phyloP scores from a whole-genome alignment of 2,113 vertebrate species.

The Chaenocephalus aceratus region DNA sequence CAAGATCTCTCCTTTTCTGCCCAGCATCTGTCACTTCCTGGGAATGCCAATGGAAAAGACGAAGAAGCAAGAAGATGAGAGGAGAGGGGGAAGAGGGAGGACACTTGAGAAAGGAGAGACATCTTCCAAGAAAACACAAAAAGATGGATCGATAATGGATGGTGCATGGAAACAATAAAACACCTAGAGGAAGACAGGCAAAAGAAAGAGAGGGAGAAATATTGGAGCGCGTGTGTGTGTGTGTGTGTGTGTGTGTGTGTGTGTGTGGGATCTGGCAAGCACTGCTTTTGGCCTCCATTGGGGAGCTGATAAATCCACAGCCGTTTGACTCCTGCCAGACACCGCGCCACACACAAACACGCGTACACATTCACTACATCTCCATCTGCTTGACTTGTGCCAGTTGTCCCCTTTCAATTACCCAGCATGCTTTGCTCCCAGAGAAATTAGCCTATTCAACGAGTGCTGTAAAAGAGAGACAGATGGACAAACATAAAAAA shows the following conservation, averaged over 20 bases:
- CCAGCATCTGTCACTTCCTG: conserved; percentile 21
- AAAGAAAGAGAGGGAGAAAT: conserved; percentile 7
- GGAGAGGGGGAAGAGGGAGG: not conserved
- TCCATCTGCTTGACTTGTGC: conserved; percentile 78
- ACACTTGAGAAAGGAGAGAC: not conserved
- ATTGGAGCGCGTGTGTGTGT: not conserved
- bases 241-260: not conserved
- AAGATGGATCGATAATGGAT: conserved; percentile 8
- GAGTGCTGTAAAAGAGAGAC: conserved; percentile 47
- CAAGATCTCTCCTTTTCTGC: not conserved
- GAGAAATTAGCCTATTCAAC: conserved; percentile 66
- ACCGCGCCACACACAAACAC: conserved; percentile 19
- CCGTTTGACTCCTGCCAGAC: conserved; percentile 77
- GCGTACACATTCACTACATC: conserved; percentile 46
- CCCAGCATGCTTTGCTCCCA: conserved; percentile 74
- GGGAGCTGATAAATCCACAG: conserved; percentile 76
- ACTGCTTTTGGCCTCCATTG: conserved; percentile 54
- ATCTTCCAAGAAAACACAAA: conserved; percentile 16
- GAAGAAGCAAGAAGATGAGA: conserved; percentile 15
- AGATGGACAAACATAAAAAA: conserved; percentile 60
- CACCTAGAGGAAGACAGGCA: conserved; percentile 16
- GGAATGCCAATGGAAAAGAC: conserved; percentile 42
- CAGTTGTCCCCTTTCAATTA: conserved; percentile 79
- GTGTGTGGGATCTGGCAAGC: conserved; percentile 52
- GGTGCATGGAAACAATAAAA: conserved; percentile 23